A percentile compares a stretch with the other conserved stretches of the same genome.
Conservation (phyloP, 2,113 vertebrate species). For the Dicerorhinus sumatrensis region DNA sequence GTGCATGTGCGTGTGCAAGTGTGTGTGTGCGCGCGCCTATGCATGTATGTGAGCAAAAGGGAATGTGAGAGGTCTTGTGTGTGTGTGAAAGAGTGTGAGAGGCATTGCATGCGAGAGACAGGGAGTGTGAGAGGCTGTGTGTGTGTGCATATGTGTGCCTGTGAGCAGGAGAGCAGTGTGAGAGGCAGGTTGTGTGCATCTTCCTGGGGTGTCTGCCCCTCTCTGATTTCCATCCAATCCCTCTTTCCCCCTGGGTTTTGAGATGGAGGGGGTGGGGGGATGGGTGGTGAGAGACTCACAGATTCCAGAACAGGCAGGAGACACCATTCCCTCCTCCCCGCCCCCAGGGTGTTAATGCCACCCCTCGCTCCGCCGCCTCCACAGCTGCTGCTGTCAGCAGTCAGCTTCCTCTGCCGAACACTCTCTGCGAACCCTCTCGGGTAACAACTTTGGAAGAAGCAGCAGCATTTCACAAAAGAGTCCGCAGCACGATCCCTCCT, state of each 20-base stretch:
- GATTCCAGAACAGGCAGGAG: conserved; percentile 47
- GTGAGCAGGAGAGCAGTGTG: not conserved
- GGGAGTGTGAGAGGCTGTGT: not conserved
- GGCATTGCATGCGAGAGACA: not conserved
- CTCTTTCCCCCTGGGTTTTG: not conserved
- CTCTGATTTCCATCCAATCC: not conserved
- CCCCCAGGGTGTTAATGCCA: conserved; percentile 27
- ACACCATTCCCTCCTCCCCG: not conserved
- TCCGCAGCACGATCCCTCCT: not conserved
- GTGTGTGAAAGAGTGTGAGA: not conserved
- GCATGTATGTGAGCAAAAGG: not conserved
- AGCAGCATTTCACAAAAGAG: not conserved
- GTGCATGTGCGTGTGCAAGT: not conserved
- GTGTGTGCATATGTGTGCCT: not conserved
- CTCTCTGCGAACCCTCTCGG: not conserved
- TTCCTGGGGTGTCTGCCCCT: not conserved
- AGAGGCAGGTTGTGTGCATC: not conserved
- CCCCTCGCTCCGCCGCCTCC: conserved; percentile 43
- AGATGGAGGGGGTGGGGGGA: not conserved
- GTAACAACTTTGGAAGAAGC: conserved; percentile 52
- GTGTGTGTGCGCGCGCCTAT: not conserved
- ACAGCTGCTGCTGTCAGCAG: conserved; percentile 66
- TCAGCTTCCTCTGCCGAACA: conserved; percentile 20
- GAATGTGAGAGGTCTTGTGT: not conserved
- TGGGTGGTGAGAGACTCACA: conserved; percentile 7